Evolutionary conservation across 2,113 vertebrate species (phyloP).

Genomic region (Gavialis gangeticus): DNA sequence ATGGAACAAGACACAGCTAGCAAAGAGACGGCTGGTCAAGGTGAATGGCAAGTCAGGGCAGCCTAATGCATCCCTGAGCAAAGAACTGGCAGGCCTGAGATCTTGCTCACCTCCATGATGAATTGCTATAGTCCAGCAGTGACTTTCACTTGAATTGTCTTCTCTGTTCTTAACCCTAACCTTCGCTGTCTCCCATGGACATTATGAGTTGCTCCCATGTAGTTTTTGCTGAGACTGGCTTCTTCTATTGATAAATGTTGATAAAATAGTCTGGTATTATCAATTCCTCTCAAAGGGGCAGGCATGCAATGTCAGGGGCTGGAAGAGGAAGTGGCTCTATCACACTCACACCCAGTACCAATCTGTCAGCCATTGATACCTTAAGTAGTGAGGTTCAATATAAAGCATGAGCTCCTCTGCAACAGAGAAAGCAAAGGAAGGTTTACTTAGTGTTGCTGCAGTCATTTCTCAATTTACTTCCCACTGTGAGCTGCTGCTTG

Average conservation of each 20-base stretch:
- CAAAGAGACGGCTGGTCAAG: neutral
- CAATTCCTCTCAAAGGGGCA: neutral
- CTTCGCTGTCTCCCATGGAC: neutral
- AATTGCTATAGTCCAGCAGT: neutral
- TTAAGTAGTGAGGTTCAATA: neutral
- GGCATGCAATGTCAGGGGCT: neutral
- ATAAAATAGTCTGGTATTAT: neutral
- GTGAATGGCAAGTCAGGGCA: fast-evolving
- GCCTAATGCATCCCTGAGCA: fast-evolving
- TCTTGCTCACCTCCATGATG: neutral
- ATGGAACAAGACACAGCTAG: neutral
- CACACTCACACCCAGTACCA: fast-evolving
- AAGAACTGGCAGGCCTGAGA: neutral
- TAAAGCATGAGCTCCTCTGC: neutral
- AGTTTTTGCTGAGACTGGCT: neutral
- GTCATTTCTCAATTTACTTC: neutral
- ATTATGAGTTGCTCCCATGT: neutral
- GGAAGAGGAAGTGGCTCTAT: neutral
- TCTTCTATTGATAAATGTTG: neutral
- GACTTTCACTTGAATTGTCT: neutral
- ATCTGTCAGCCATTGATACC: neutral
- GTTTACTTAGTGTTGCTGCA: neutral
- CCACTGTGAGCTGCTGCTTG: neutral
- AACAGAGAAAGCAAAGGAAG: neutral
- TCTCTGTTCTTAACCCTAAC: neutral